Evolutionary conservation across 2,113 vertebrate genomes (phyloP), one percentile per base, ranked within the genome.

Genomic region (Phocoena sinus): DNA sequence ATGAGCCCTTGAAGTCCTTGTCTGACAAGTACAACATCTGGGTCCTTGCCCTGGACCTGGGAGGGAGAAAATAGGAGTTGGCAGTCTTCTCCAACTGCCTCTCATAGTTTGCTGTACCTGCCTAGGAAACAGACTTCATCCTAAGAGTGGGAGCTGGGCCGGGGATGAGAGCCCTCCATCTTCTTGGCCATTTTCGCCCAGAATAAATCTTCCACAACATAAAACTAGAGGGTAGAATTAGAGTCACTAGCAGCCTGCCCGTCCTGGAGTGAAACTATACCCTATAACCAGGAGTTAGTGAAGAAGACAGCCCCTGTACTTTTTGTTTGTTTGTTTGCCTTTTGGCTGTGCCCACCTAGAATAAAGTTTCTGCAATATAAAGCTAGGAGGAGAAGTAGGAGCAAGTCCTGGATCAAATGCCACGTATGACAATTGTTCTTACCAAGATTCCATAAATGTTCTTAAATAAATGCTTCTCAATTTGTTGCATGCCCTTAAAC

Each of bases 351-450:
- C 12, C 68, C 38, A 47, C 14, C 67, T 87, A 38, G 26, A 81
- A 91, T 73, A 85, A 94, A 89, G 89, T 11, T 95, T 87, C 76
- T 74, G 28, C 18, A 90, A 26, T 38, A 67, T 65, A 89, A 94
- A 85, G 28, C 56, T 62, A 50, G 3, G 21, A 31, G 28, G 13
- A 73, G 6, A 28, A 84, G 18, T 60, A 63, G 63, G 33, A 58
- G 56, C n/a, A 80, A 63, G 8, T 60, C 38, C 17, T 73, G 50
- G 13, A 31, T 96, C 62, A 88, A 83, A 97, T 84, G 68, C 2
- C 50, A 70, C 10, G n/a, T 62, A 91, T 91, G 31, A 21, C 47
- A 89, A 60, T 21, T 82, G 20, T 83, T 96, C 71, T 94, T 84
- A 47, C 47, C 5, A 83, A 83, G 70, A 47, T 63, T 91, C 21